Conservation (phyloP, 2,113 vertebrate genomes). For the Atrichornis clamosus region DNA sequence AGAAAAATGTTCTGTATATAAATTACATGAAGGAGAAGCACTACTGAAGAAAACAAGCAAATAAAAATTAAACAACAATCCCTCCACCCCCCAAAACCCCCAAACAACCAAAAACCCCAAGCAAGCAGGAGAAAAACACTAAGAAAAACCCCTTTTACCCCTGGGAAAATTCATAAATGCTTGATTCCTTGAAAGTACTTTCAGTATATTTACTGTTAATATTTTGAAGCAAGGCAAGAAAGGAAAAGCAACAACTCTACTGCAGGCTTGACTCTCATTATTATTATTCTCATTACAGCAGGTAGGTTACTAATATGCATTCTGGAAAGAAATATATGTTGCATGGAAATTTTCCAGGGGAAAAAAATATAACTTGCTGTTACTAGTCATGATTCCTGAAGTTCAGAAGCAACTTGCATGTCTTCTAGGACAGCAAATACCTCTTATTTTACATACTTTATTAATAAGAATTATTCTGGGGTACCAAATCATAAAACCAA, state of each 20-base stretch:
- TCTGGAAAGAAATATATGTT: not conserved
- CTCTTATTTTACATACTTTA: not conserved
- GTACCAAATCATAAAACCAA: not conserved
- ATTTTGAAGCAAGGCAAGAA: not conserved
- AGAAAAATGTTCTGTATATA: not conserved
- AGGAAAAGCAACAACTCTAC: not conserved
- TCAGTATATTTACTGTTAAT: not conserved
- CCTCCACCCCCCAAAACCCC: fast-evolving
- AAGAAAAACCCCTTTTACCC: not conserved
- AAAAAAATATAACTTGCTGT: not conserved
- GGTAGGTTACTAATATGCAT: not conserved
- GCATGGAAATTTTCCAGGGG: not conserved
- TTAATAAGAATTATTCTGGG: not conserved
- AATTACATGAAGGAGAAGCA: not conserved
- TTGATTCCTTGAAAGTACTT: not conserved
- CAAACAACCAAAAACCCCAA: not conserved
- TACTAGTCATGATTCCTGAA: not conserved
- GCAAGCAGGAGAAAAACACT: fast-evolving
- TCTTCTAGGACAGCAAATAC: not conserved
- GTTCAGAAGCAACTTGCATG: not conserved
- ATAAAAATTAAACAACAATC: not conserved
- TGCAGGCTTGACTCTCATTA: not conserved
- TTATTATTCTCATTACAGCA: too few relatives aligned
- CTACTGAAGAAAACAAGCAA: not conserved
- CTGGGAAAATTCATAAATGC: not conserved